Evolutionary conservation across 2,113 vertebrate genomes (phyloP), one percentile per base, ranked within the genome.

Genomic region (Lophura nycthemera): DNA sequence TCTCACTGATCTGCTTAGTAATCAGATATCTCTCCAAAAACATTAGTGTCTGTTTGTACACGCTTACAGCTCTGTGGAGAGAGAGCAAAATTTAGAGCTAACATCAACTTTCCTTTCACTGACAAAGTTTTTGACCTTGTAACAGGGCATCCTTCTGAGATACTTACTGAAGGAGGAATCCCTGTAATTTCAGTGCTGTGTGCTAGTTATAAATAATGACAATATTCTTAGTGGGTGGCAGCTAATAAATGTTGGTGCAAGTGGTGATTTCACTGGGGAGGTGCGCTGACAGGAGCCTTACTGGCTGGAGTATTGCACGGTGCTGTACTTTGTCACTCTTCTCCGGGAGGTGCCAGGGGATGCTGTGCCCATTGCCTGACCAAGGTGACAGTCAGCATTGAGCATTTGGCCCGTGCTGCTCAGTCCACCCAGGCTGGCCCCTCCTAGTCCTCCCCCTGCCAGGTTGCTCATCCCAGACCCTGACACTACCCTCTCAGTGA

Each of bases 401-500:
- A 98, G 85, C 96, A 96, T 94, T 81, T 76, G 90, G 48, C 86
- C 75, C 0, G 77, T 42, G 66, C 83, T 95, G 91, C 84, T 98
- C 47, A 90, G 54, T 45, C 89, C 90, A 0, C 90, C 97, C 36
- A 94, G 20, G 16, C 95, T 97, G 32, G 91, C 90, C 13, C 89
- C 92, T 0, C 45, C 89, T 1, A 96, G n/a, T 52, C 69, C 67
- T 48, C 93, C 25, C 10, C 57, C 89, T 12, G 84, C 96, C 7
- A 94, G 15, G 27, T 94, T 95, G 45, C 91, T 96, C 88, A 93
- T 84, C 40, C 94, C 97, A 93, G 96, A 96, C 56, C 96, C 98
- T 92, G 98, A 97, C 71, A 98, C 84, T 42, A 99, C 97, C 86
- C 98, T 94, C 83, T 99, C 98, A 1, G 98, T 96, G n/a, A 98